Evolutionary conservation across 2,888 invertebrate genomes (phyloP), one percentile per base, ranked within the genome.

Genomic region (Gryllus longicercus): DNA sequence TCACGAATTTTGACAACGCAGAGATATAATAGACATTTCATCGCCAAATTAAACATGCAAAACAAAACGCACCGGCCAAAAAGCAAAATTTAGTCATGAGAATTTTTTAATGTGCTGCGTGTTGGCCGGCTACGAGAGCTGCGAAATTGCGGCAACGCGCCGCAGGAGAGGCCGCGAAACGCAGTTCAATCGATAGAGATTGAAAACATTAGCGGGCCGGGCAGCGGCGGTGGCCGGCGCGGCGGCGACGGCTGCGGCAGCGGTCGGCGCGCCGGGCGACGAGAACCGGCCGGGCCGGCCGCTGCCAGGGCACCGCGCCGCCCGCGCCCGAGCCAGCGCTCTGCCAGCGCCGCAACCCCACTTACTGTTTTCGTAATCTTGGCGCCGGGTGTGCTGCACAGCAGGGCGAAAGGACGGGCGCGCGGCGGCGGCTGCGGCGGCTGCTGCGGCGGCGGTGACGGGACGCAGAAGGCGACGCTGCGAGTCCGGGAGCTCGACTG

Each of bases 361-460:
- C 63, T 63, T 63, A 63, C 63, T 63, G 63, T 63, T 63, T 63
- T 63, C 63, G 63, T 63, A 63, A 63, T 63, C 63, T 63, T 63
- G 63, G 63, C 63, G 63, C 63, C 63, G 63, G 63, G 63, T 14
- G n/a, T 14, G 14, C 16, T 18, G 63, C 63, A 63, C 63, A 63
- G 63, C 63, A 63, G 63, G 63, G 63, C 63, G 63, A n/a, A 63
- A 63, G 63, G n/a, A n/a, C 63, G 63, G 16, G 14, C 14, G 63
- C 63, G 63, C 63, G 63, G 63, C n/a, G 16, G 63, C 16, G 16
- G 63, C 63, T 3, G 63, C 63, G 63, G 18, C 63, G 63, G 63
- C 63, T 14, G 63, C n/a, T 63, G 63, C 63, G 63, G 63, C 63
- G n/a, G n/a, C 63, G 63, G 63, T n/a, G 63, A n/a, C 14, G 63